Percentiles rank a stretch among this genome's conserved stretches.
Evolutionary conservation across 2,797 vertebrate genomes (phyloP).

Genomic region (Hybognathus amarus): DNA sequence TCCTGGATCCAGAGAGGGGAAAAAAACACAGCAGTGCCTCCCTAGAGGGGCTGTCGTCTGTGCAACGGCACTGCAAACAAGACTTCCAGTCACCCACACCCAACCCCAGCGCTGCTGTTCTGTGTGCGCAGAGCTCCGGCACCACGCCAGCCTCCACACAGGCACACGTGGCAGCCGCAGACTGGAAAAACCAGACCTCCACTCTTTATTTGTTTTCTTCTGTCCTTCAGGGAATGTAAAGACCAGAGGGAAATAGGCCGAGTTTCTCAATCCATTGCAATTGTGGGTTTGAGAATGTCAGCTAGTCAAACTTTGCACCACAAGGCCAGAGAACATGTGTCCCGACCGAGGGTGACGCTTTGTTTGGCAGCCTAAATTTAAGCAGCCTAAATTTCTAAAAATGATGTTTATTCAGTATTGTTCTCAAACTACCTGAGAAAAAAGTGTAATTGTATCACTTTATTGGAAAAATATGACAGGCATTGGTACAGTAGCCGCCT

Average conservation of each 20-base stretch:
- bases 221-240: conserved; percentile 48
- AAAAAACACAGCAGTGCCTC: conserved; percentile 39
- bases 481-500: background rate
- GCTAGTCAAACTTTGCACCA: conserved; percentile 46
- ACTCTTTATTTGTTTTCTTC: conserved; percentile 60
- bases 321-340: conserved; percentile 54
- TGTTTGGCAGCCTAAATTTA: conserved; percentile 3
- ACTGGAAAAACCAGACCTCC: conserved; percentile 59
- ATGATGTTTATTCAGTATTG: background rate
- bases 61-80: conserved; percentile 36
- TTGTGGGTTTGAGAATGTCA: conserved; percentile 15
- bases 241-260: conserved; percentile 45
- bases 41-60: conserved; percentile 15
- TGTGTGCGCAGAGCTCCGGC: conserved; percentile 41
- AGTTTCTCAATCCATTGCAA: conserved; percentile 30
- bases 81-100: conserved; percentile 53
- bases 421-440: background rate
- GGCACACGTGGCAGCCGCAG: conserved; percentile 55
- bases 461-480: background rate
- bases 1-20: conserved; percentile 30
- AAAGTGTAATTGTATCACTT: background rate
- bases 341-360: conserved; percentile 5
- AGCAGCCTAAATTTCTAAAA: background rate
- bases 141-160: conserved; percentile 50
- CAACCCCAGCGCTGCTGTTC: conserved; percentile 36